phyloP scores from a whole-genome alignment of 2,888 invertebrate species.

The Drosophila mulleri region DNA sequence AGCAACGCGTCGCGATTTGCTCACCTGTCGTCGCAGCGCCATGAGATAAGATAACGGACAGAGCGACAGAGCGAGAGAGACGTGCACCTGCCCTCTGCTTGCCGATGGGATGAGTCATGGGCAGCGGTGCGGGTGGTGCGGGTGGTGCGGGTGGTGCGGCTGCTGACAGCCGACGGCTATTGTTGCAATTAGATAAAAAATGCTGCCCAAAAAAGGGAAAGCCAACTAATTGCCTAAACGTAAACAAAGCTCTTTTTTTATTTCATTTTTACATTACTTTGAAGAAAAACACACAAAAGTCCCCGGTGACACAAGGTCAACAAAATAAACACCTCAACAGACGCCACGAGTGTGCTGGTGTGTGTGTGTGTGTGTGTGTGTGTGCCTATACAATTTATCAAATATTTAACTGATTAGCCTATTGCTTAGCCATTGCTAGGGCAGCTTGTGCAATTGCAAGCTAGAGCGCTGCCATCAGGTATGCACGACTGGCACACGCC shows the following conservation, averaged over 20 bases:
- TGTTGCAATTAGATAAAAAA: constrained; percentile 29
- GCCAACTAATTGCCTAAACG: constrained; percentile 31
- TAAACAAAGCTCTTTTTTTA: constrained; percentile 1
- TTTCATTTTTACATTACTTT: neutral
- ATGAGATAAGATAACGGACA: constrained; percentile 60
- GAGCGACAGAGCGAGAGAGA: constrained; percentile 2
- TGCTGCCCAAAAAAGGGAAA: constrained; percentile 48
- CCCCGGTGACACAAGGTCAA: constrained; percentile 28
- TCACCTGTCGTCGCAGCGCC: constrained; percentile 33
- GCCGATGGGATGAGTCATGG: constrained; percentile 33
- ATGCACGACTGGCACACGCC: neutral
- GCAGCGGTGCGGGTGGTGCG: too few species aligned
- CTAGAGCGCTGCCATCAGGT: neutral
- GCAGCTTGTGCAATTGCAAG: constrained; percentile 3
- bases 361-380: neutral
- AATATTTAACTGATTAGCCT: neutral
- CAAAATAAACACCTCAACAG: constrained; percentile 14
- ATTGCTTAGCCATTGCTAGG: neutral
- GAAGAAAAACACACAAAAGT: neutral
- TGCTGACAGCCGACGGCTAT: constrained; percentile 20
- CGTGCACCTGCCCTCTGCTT: neutral
- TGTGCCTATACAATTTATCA: constrained; percentile 8
- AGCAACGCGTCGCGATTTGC: constrained; percentile 11
- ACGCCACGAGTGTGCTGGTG: neutral
- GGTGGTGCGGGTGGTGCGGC: constrained; percentile 12